Evolutionary conservation across 2,113 vertebrate species (phyloP), one percentile per base, ranked within the genome.

Genomic region (Fukomys damarensis): DNA sequence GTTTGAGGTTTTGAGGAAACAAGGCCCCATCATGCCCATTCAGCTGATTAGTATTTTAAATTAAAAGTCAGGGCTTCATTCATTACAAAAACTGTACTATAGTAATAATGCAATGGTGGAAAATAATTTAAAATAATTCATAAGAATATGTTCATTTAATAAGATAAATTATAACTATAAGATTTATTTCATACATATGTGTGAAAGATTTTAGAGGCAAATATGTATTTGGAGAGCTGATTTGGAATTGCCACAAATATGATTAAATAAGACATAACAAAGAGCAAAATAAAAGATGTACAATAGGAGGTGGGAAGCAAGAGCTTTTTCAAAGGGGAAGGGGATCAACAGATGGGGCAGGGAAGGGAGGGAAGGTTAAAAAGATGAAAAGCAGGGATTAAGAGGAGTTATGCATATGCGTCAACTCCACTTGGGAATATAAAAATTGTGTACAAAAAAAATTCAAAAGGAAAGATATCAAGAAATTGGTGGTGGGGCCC

Each of bases 111-210:
- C 7, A 85, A 46, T 61, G 43, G 20, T 89, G 41, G 30, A 82
- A 91, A 95, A 43, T 65, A 9, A 86, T 70, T 96, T 94, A 22
- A 95, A 96, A 91, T 76, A 28, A 87, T 24, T 82, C 41, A 26
- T 61, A 84, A 76, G 61, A 4, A 82, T 54, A 91, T 52, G 30
- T 28, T 86, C 59, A 79, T 76, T 96, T 80, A 28, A 4, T 19
- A 92, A 72, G 52, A 41, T 70, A 93, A 93, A 72, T n/a, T 79
- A 35, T 89, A 94, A 49, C 83, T 94, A 17, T 7, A 88, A 58
- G 49, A 4, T 22, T 2, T 56, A 5, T 41, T 84, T 66, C 6
- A 79, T 86, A 81, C 1, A 74, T 7, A 89, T 41, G 63, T 20
- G 54, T 41, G 35, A 93, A 72, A 82, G 2, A 3, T 93, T 76